Conservation (phyloP, 2,888 invertebrate species). For the Teleiodes luculella region DNA sequence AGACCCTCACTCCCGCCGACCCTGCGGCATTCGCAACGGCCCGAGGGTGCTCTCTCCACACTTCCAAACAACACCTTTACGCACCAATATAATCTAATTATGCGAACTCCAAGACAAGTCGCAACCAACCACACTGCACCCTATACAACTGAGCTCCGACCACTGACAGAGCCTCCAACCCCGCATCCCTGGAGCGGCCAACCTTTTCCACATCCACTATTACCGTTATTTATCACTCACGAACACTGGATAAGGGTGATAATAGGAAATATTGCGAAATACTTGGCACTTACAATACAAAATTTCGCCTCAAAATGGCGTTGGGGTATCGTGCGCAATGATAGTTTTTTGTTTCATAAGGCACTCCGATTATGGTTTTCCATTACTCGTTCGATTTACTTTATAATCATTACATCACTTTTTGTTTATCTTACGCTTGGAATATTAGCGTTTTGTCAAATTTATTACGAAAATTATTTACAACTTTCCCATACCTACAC, state of each 20-base stretch:
- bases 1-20: slow-evolving; percentile 30
- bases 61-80: slow-evolving; percentile 18
- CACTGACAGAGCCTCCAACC: slow-evolving; percentile 41
- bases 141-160: slow-evolving; percentile 48
- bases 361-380: slow-evolving; percentile 57
- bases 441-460: slow-evolving; percentile 41
- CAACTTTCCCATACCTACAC: slow-evolving; percentile 74
- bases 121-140: slow-evolving; percentile 65
- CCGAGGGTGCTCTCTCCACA: slow-evolving; percentile 16
- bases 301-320: slow-evolving; percentile 81
- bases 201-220: slow-evolving; percentile 43
- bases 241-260: slow-evolving; percentile 43
- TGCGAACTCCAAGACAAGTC: slow-evolving; percentile 55
- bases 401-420: slow-evolving; percentile 51
- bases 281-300: slow-evolving; percentile 79
- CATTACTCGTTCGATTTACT: slow-evolving; percentile 60
- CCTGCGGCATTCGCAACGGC: slow-evolving; percentile 10
- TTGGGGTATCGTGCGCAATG: slow-evolving; percentile 78
- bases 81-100: slow-evolving; percentile 62
- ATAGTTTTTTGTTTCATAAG: slow-evolving; percentile 76
- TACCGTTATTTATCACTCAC: slow-evolving; percentile 40
- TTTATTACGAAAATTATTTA: slow-evolving; percentile 68
- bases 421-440: slow-evolving; percentile 44
- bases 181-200: slow-evolving; percentile 32
- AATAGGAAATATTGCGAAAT: slow-evolving; percentile 74